Percentiles rank a stretch among this genome's conserved stretches.
Conservation (phyloP, 2,797 vertebrate species). For the Hapalemur alaotrensis region DNA sequence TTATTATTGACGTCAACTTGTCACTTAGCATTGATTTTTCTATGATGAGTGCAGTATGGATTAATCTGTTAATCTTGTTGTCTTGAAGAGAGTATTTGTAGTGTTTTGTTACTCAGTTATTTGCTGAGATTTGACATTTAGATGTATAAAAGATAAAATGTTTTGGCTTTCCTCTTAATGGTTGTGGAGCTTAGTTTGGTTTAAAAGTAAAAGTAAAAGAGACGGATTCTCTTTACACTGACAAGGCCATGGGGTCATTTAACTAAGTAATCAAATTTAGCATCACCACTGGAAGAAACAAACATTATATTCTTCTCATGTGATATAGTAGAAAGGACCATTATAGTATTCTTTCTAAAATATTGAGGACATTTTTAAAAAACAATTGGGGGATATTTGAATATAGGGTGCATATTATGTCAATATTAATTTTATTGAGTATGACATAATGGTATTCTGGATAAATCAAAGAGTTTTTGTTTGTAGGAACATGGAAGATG, state of each 20-base stretch:
- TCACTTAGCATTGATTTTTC: slow-evolving; percentile 30
- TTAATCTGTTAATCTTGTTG: slow-evolving; percentile 67
- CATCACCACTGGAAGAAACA: neutral
- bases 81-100: neutral
- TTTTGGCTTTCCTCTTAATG: neutral
- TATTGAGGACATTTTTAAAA: neutral
- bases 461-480: neutral
- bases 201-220: neutral
- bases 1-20: slow-evolving; percentile 38
- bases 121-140: slow-evolving; percentile 57
- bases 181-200: neutral
- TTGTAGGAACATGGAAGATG: neutral
- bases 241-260: neutral
- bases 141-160: slow-evolving; percentile 22
- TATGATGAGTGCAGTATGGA: neutral
- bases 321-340: neutral
- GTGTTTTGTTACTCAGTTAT: neutral
- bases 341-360: neutral
- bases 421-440: neutral
- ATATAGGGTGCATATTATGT: neutral
- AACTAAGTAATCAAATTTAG: neutral
- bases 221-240: neutral
- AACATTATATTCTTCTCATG: neutral
- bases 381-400: neutral
- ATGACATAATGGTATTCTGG: neutral